Percentiles rank a stretch among this genome's conserved stretches.
These are phyloP conservation scores for Oryzaephilus surinamensis DNA, from an alignment of 1,140 invertebrate genomes.

Conservation along the genomic window DNA sequence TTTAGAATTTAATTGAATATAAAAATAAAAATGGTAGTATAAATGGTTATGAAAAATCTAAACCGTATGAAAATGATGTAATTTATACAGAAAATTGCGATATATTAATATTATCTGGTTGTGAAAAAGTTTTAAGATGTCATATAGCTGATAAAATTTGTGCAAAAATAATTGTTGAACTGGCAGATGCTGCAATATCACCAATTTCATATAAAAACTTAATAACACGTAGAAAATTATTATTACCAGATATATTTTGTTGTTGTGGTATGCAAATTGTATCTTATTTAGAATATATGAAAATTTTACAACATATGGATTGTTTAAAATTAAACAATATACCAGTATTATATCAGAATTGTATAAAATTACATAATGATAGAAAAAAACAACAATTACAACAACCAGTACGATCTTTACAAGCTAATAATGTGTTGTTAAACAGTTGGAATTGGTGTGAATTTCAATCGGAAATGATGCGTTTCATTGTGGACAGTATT, in stretches of 20 bases:
- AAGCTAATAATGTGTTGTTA: too few species aligned
- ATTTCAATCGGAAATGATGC: too few species aligned
- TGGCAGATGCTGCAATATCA: constrained; percentile 81
- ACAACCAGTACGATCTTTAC: too few species aligned
- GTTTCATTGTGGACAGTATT: too few species aligned
- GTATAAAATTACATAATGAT: too few species aligned
- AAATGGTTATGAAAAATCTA: constrained; percentile 63
- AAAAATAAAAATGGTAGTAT: constrained; percentile 52
- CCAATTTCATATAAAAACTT: constrained; percentile 72
- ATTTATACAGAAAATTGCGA: constrained; percentile 72
- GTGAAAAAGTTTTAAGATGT: constrained; percentile 67
- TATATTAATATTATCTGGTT: constrained; percentile 77
- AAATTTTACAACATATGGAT: too few species aligned
- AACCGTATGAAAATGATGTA: constrained; percentile 45
- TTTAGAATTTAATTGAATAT: constrained; percentile 42
- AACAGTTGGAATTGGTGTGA: too few species aligned
- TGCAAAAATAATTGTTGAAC: constrained; percentile 52
- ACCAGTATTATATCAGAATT: too few species aligned
- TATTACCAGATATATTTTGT: constrained; percentile 75
- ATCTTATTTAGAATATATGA: constrained; percentile 86
- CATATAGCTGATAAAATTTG: constrained; percentile 63
- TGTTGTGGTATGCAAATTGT: constrained; percentile 85
- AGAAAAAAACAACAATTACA: too few species aligned
- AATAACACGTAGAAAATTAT: constrained; percentile 53
- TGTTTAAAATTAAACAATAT: too few species aligned